Conservation (phyloP, 2,888 invertebrate genomes). For the Notodromas monacha region DNA sequence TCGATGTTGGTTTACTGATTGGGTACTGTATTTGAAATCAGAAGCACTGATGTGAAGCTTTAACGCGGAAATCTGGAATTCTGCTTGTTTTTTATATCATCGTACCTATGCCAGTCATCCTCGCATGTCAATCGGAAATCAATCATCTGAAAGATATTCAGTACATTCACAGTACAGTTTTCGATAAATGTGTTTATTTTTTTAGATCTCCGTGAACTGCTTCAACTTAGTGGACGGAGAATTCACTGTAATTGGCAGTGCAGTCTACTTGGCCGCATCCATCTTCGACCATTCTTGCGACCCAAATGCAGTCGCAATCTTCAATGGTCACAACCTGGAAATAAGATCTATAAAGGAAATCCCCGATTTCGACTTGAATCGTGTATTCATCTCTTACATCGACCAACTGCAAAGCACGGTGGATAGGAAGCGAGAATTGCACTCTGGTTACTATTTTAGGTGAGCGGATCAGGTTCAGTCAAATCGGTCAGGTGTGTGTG, state of each 20-base stretch:
- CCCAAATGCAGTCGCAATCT: constrained; percentile 56
- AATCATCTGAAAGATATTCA: too few relatives aligned
- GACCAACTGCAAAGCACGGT: background rate
- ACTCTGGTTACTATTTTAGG: background rate
- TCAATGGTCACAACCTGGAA: constrained; percentile 25
- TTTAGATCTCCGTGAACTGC: constrained; percentile 53
- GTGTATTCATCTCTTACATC: background rate
- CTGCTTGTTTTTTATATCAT: too few relatives aligned
- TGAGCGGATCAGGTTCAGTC: too few relatives aligned
- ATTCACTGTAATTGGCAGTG: constrained; percentile 50
- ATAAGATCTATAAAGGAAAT: constrained; percentile 1
- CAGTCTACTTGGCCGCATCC: constrained; percentile 53
- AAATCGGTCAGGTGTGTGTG: too few relatives aligned
- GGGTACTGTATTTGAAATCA: too few relatives aligned
- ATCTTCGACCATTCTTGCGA: constrained; percentile 61
- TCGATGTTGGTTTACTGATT: too few relatives aligned
- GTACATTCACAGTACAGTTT: too few relatives aligned
- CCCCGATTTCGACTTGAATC: background rate
- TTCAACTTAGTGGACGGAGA: constrained; percentile 55
- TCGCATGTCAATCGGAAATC: too few relatives aligned
- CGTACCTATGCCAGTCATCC: too few relatives aligned
- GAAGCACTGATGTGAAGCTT: too few relatives aligned
- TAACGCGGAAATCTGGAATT: too few relatives aligned
- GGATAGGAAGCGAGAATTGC: background rate
- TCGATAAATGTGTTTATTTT: constrained; percentile 8